These are phyloP conservation scores for Lucifuga dentata DNA, from an alignment of 2,113 vertebrate species.

Conservation along the genomic window DNA sequence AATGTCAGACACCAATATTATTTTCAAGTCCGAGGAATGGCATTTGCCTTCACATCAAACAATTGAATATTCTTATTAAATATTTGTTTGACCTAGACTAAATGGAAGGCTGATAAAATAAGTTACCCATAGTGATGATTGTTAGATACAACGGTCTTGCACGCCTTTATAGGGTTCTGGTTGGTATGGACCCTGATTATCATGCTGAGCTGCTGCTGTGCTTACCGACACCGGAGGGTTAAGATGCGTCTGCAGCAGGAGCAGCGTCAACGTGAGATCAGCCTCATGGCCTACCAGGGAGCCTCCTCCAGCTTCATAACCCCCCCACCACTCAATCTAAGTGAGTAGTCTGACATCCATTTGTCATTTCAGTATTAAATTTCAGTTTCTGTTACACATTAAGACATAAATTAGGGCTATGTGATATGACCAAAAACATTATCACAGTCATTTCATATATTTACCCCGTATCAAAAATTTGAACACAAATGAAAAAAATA, in stretches of 20 bases:
- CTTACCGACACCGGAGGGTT: conserved; percentile 86
- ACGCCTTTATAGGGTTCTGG: conserved; percentile 85
- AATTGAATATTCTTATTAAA: too few relatives aligned
- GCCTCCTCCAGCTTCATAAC: conserved; percentile 84
- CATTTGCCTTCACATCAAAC: too few relatives aligned
- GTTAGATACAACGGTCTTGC: background rate
- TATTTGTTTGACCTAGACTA: too few relatives aligned
- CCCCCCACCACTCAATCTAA: conserved; percentile 81
- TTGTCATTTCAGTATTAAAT: too few relatives aligned
- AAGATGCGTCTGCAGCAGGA: conserved; percentile 88
- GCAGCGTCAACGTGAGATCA: conserved; percentile 88
- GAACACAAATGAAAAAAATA: too few relatives aligned
- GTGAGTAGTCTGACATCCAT: conserved; percentile 72
- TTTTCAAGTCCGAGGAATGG: too few relatives aligned
- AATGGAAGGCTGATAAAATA: background rate
- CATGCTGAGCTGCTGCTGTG: conserved; percentile 89
- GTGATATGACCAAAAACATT: too few relatives aligned
- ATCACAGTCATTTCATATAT: too few relatives aligned
- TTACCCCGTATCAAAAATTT: too few relatives aligned
- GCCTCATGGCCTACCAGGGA: conserved; percentile 88
- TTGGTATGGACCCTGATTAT: conserved; percentile 88
- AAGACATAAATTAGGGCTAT: too few relatives aligned
- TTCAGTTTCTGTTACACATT: too few relatives aligned
- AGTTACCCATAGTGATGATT: background rate
- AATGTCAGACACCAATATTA: too few relatives aligned